Conservation (phyloP, 2,113 vertebrate genomes). For the Misgurnus anguillicaudatus region DNA sequence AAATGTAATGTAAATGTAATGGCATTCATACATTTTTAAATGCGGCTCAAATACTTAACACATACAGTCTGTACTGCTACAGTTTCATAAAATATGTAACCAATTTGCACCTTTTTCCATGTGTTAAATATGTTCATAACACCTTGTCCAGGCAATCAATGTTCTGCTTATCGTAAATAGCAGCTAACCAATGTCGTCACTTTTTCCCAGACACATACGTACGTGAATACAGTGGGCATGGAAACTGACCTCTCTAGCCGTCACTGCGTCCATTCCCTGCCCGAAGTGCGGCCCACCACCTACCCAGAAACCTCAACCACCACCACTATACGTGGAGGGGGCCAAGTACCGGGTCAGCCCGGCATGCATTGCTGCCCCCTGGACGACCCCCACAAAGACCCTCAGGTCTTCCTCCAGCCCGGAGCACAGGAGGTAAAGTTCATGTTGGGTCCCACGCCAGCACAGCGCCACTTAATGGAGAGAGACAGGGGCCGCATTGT, state of each 20-base stretch:
- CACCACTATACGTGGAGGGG: constrained; percentile 68
- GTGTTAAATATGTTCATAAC: neutral
- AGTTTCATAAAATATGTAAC: neutral
- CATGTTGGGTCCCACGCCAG: constrained; percentile 85
- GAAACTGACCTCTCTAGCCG: constrained; percentile 87
- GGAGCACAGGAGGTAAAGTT: constrained; percentile 91
- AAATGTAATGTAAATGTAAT: too few relatives aligned
- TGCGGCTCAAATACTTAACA: neutral
- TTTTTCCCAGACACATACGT: constrained; percentile 88
- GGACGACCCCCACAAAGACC: constrained; percentile 80
- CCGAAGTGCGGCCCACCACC: constrained; percentile 82
- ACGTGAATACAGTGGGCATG: constrained; percentile 90
- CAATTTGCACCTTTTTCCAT: neutral
- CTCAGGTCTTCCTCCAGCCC: constrained; percentile 91
- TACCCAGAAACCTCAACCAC: constrained; percentile 77
- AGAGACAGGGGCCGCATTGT: constrained; percentile 72
- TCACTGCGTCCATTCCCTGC: constrained; percentile 89
- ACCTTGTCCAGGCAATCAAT: too few relatives aligned
- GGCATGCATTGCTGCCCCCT: constrained; percentile 80
- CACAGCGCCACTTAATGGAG: constrained; percentile 80
- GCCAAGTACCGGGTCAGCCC: constrained; percentile 64
- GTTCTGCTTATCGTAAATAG: neutral
- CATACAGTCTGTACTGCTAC: neutral
- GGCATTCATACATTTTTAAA: too few relatives aligned
- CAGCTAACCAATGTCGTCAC: neutral